phyloP scores from a whole-genome alignment of 2,797 vertebrate species.

The Squalus acanthias region DNA sequence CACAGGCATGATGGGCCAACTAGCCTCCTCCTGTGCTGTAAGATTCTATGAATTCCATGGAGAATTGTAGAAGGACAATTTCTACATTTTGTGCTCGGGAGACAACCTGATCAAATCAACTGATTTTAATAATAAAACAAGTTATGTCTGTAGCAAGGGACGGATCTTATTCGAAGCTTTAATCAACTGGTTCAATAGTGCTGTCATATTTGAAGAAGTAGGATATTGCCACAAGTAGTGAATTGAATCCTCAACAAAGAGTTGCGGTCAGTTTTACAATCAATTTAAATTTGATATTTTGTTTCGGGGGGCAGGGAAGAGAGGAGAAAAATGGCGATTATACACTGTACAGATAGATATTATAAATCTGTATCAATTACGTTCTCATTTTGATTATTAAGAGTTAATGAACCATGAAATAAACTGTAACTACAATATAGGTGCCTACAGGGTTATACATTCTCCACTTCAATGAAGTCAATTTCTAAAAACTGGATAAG shows the following conservation, averaged over 20 bases:
- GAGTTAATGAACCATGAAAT: not conserved
- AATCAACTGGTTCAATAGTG: not conserved
- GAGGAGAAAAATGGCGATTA: not conserved
- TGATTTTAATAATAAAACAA: slow-evolving; percentile 2
- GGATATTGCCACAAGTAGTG: not conserved
- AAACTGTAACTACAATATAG: not conserved
- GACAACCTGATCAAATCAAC: not conserved
- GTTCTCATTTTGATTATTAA: not conserved
- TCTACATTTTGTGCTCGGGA: not conserved
- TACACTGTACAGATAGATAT: not conserved
- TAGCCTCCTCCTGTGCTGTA: not conserved
- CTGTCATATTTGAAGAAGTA: not conserved
- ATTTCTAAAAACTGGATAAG: not conserved
- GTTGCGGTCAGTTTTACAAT: not conserved
- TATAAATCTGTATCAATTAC: not conserved
- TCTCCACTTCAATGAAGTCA: not conserved
- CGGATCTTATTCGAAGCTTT: not conserved
- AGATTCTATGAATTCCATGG: not conserved
- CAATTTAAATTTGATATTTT: not conserved
- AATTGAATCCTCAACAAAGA: not conserved
- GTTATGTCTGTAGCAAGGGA: not conserved
- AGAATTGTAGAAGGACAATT: not conserved
- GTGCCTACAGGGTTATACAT: not conserved
- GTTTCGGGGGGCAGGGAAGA: not conserved
- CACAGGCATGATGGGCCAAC: not conserved